Evolutionary conservation across 1,140 invertebrate species (phyloP).

Genomic region (Musca domestica): DNA sequence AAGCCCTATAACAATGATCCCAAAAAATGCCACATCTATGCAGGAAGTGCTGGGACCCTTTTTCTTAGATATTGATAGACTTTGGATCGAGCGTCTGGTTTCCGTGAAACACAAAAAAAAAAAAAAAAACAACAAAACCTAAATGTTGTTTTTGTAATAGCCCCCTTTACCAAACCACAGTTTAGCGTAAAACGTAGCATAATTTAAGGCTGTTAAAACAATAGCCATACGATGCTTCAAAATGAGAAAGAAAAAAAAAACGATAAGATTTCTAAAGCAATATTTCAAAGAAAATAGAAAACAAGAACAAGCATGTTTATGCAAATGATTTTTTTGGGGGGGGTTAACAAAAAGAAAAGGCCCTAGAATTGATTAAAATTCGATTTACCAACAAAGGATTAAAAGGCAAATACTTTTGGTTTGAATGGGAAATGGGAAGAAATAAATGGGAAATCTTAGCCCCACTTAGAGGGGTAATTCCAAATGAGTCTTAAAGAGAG

Average conservation of each 20-base stretch:
- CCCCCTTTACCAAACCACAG: no score
- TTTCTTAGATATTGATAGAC: no score
- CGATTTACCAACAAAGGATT: slow-evolving; percentile 33
- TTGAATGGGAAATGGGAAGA: no score
- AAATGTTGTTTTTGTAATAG: neutral
- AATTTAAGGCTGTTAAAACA: slow-evolving; percentile 22
- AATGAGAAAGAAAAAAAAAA: no score
- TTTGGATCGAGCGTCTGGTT: no score
- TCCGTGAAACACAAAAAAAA: neutral
- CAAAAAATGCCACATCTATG: neutral
- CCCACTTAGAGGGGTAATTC: no score
- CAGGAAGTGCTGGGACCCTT: no score
- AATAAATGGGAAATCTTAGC: no score
- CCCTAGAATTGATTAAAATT: slow-evolving; percentile 52
- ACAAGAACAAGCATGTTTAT: slow-evolving; percentile 12
- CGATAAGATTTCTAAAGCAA: no score
- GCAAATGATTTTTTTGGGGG: slow-evolving; percentile 3
- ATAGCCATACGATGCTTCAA: neutral
- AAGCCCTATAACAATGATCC: no score
- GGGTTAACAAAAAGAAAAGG: neutral
- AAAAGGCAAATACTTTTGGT: no score
- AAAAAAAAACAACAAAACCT: neutral
- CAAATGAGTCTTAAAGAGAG: no score
- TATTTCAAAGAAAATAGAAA: neutral
- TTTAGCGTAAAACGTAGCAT: neutral